Percentiles rank a stretch among this genome's conserved stretches.
Evolutionary conservation across 2,888 invertebrate genomes (phyloP).

Genomic region (Axea sp.): DNA sequence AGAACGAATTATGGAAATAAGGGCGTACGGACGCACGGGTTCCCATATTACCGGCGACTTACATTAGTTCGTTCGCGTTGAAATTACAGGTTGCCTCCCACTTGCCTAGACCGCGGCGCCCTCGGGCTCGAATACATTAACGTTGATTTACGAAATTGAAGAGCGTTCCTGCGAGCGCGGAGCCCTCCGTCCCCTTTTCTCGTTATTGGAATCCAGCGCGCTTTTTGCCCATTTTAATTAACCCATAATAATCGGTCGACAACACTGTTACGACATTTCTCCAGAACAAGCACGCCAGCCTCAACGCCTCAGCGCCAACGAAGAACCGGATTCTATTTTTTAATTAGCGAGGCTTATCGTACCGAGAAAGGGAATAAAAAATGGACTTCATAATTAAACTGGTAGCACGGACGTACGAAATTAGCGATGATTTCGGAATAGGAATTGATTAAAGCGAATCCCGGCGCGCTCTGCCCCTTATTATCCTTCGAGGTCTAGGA

Average conservation of each 20-base stretch:
- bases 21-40: constrained; percentile 65
- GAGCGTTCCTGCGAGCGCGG: constrained; percentile 32
- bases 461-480: neutral
- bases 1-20: constrained; percentile 78
- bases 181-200: constrained; percentile 36
- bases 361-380: constrained; percentile 48
- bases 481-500: constrained; percentile 29
- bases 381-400: constrained; percentile 35
- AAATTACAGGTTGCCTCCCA: constrained; percentile 75
- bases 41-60: constrained; percentile 75
- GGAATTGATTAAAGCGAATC: constrained; percentile 32
- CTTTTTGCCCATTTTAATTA: constrained; percentile 61
- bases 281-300: constrained; percentile 26
- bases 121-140: constrained; percentile 69
- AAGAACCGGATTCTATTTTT: constrained; percentile 50
- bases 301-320: constrained; percentile 19
- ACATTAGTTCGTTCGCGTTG: constrained; percentile 71
- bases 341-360: constrained; percentile 51
- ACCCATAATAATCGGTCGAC: constrained; percentile 59
- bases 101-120: constrained; percentile 58
- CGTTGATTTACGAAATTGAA: constrained; percentile 71
- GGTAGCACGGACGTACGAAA: constrained; percentile 39
- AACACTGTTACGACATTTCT: constrained; percentile 56
- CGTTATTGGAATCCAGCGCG: constrained; percentile 50
- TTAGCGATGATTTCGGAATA: constrained; percentile 36